These are phyloP conservation scores for Hetaerina americana DNA, from an alignment of 1,140 invertebrate genomes.

Conservation along the genomic window DNA sequence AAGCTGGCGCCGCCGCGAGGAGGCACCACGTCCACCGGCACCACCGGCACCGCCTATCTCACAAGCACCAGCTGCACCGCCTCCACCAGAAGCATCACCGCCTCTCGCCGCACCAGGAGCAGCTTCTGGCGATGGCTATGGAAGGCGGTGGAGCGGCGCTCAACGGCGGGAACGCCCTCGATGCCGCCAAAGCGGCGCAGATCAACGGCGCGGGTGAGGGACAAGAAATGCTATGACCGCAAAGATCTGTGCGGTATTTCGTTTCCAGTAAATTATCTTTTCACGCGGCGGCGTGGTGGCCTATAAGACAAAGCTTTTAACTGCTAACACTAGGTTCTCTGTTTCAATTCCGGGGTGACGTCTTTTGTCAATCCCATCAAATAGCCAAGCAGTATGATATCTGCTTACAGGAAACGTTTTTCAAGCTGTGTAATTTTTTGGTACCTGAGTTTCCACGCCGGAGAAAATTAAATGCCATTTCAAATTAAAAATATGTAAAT, in stretches of 20 bases:
- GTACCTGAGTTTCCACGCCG: no score
- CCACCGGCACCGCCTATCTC: conserved; percentile 15
- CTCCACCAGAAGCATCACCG: conserved; percentile 51
- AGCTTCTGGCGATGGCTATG: conserved; percentile 25
- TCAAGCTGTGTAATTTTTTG: no score
- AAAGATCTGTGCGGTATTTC: neutral
- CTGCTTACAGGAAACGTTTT: no score
- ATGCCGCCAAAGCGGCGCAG: conserved; percentile 31
- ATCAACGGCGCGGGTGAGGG: conserved; percentile 62
- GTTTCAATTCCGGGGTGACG: no score
- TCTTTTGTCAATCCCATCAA: no score
- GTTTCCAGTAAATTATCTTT: no score
- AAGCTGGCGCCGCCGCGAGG: neutral
- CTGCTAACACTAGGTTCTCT: no score
- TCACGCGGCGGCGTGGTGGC: no score
- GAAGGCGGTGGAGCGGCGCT: conserved; percentile 21
- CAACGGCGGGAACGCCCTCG: conserved; percentile 33
- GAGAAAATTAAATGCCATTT: no score
- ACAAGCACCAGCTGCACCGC: conserved; percentile 37
- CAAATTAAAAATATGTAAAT: no score
- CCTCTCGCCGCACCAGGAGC: conserved; percentile 31
- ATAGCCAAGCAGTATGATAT: no score
- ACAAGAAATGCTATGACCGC: neutral
- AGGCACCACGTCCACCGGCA: neutral
- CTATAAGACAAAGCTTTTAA: no score